Percentiles rank a stretch among this genome's conserved stretches.
Conservation (phyloP, 2,888 invertebrate genomes). For the Eristalinus aeneus region DNA sequence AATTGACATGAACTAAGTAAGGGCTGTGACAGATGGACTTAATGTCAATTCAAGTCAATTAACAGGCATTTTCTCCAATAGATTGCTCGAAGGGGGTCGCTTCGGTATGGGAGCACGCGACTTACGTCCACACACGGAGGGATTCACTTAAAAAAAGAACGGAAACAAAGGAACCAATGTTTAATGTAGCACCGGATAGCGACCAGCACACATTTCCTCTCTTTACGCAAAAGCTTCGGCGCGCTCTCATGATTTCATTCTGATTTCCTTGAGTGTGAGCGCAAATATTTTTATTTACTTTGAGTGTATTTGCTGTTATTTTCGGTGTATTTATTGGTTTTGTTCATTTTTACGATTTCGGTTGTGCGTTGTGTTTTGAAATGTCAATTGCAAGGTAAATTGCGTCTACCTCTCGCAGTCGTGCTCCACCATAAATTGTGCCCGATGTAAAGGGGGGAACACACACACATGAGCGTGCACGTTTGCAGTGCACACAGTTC, state of each 20-base stretch:
- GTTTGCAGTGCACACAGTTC: conserved; percentile 1
- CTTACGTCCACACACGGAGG: not conserved
- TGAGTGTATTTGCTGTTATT: not conserved
- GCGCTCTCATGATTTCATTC: conserved; percentile 20
- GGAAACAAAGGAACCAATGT: not conserved
- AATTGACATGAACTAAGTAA: not conserved
- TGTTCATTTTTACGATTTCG: conserved; percentile 3
- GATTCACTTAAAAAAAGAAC: not conserved
- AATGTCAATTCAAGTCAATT: not conserved
- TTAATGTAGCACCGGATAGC: not conserved
- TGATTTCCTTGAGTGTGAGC: not conserved
- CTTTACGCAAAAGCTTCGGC: conserved; percentile 5
- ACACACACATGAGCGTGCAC: not conserved
- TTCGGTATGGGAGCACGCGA: conserved; percentile 10
- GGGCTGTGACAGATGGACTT: not conserved
- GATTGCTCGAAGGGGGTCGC: not conserved
- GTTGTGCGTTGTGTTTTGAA: conserved; percentile 40
- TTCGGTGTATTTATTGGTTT: not conserved
- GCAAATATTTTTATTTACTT: conserved; percentile 17
- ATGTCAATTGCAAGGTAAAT: conserved; percentile 56
- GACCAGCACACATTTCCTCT: conserved; percentile 1
- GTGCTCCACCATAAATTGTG: not conserved
- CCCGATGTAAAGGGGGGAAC: not conserved
- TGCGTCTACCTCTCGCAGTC: conserved; percentile 8
- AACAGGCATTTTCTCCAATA: not conserved